Evolutionary conservation across 2,113 vertebrate genomes (phyloP).

Genomic region (Osmerus mordax): DNA sequence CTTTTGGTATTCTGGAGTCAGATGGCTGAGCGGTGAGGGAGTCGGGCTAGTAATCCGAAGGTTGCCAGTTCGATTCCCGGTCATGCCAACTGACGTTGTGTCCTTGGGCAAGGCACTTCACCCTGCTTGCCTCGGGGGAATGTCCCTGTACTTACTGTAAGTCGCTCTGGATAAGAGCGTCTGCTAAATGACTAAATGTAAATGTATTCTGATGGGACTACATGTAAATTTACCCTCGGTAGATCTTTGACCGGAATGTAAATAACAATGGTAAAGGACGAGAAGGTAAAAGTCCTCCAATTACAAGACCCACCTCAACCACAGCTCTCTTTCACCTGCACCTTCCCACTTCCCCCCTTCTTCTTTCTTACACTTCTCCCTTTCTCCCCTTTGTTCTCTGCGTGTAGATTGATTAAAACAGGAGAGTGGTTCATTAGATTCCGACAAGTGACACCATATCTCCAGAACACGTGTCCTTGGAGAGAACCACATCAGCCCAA

Average conservation of each 20-base stretch:
- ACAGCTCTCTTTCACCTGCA: neutral
- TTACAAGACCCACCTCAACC: too few species aligned
- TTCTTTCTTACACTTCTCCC: neutral
- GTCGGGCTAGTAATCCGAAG: too few species aligned
- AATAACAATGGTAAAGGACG: too few species aligned
- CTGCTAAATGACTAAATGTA: too few species aligned
- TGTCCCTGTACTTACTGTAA: too few species aligned
- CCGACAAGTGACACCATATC: slow-evolving; percentile 58
- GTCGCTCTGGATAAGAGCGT: too few species aligned
- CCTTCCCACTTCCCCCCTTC: neutral
- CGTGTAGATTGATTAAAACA: slow-evolving; percentile 58
- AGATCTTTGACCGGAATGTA: slow-evolving; percentile 18
- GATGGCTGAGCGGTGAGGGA: too few species aligned
- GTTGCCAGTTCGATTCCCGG: too few species aligned
- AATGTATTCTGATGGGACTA: slow-evolving; percentile 37
- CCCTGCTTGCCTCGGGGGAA: too few species aligned
- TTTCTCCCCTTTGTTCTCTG: slow-evolving; percentile 18
- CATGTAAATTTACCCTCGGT: slow-evolving; percentile 50
- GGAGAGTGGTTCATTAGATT: slow-evolving; percentile 61
- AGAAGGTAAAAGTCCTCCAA: slow-evolving; percentile 11
- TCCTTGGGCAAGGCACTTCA: too few species aligned
- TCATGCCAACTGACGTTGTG: too few species aligned
- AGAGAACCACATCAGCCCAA: slow-evolving; percentile 32
- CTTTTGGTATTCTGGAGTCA: slow-evolving; percentile 14
- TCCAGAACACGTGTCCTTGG: slow-evolving; percentile 54